Conservation (phyloP, 1,140 invertebrate species). For the Triops longicaudatus region DNA sequence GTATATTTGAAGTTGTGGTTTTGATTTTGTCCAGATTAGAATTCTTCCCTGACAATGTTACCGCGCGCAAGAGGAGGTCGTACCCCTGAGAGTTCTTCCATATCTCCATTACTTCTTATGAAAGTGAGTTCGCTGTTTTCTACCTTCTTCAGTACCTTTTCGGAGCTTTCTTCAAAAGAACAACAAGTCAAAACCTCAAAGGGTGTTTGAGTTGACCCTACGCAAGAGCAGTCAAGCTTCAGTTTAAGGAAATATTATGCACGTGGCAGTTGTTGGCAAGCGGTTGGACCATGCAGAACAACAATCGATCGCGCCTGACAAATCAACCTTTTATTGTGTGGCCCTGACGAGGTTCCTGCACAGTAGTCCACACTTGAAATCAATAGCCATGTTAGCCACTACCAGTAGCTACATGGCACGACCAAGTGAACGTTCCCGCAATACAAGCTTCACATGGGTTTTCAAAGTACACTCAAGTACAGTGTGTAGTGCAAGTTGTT, state of each 20-base stretch:
- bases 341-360: neutral
- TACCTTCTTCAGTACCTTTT: too few species aligned
- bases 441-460: neutral
- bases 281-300: neutral
- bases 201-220: too few species aligned
- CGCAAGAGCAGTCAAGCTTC: too few species aligned
- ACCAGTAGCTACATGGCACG: neutral
- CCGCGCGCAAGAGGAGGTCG: neutral
- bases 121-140: neutral
- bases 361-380: neutral
- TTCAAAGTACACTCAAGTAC: neutral
- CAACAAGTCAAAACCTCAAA: too few species aligned
- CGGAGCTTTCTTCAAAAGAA: too few species aligned
- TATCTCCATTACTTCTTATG: neutral
- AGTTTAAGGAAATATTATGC: neutral
- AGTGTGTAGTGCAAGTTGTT: neutral
- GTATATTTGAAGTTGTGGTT: too few species aligned
- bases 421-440: neutral
- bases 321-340: neutral
- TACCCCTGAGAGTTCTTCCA: neutral
- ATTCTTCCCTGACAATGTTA: neutral
- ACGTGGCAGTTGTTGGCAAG: neutral
- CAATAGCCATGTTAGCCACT: neutral
- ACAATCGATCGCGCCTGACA: conserved; percentile 10
- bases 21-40: neutral